Evolutionary conservation across 2,797 vertebrate species (phyloP), one percentile per base, ranked within the genome.

Genomic region (Distichodus sexfasciatus): DNA sequence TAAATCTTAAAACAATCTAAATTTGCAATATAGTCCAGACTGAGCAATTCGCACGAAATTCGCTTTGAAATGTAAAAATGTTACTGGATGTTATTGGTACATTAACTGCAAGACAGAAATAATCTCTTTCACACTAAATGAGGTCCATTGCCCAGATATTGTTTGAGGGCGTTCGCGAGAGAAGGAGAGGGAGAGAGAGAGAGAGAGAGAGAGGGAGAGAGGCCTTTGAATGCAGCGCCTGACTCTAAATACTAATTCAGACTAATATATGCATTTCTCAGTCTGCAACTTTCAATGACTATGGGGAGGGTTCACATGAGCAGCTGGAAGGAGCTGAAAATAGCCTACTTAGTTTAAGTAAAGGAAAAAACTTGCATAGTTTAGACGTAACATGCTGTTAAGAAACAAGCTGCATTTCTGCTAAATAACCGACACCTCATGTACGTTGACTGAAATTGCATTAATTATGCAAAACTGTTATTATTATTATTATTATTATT

Each of bases 181-280:
- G 59, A 7, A 47, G 7, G 69, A 75, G 77, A 71, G 51, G 77
- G 74, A 74, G 76, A 54, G 60, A 75, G 48, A 28, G 64, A 53
- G 75, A 44, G 65, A 65, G 67, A 63, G 64, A 8, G 72, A 72
- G 76, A 78, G 84, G 82, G 79, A 81, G 83, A 81, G 83, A 82
- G 86, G 86, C 85, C 87, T 90, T 87, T 86, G 89, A 90, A 89
- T 85, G 84, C 83, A 83, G 83, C 84, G 86, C 88, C 87, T 91
- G 90, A 91, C 89, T 88, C 82, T n/a, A 89, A 91, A 91, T 91
- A 91, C 89, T 91, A 91, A 91, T 91, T 87, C 71, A 79, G 81
- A 68, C 84, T 89, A 90, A 91, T 90, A 88, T 90, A 91, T 91
- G 89, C 89, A 90, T 89, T 87, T 89, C 87, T 88, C 87, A 88